These are phyloP conservation scores for Neoniphon sammara DNA, from an alignment of 2,797 vertebrate genomes.

Conservation along the genomic window DNA sequence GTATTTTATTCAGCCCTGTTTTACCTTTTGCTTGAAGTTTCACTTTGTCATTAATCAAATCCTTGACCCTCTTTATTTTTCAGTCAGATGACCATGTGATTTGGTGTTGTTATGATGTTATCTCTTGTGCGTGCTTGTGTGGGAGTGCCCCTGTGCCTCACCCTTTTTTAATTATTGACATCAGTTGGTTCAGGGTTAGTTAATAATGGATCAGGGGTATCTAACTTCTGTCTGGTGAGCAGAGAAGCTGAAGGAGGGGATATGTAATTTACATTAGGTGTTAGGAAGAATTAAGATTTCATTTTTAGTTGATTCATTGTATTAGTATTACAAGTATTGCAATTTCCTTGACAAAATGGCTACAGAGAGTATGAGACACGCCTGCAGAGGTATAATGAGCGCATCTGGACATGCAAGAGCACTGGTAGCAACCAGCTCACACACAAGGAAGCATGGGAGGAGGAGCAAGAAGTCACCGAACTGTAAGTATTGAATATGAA, in stretches of 20 bases:
- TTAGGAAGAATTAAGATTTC: background rate
- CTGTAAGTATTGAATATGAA: conserved; percentile 87
- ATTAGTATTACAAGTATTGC: no score
- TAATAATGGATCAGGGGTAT: conserved; percentile 44
- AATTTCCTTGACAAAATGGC: conserved; percentile 84
- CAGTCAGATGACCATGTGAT: background rate
- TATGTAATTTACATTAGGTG: background rate
- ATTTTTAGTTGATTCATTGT: no score
- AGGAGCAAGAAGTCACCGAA: conserved; percentile 98
- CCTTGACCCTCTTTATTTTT: background rate
- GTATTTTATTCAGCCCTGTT: background rate
- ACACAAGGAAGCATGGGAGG: conserved; percentile 98
- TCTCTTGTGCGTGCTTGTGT: background rate
- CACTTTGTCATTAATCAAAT: background rate
- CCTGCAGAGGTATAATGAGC: conserved; percentile 88
- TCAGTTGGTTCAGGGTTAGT: conserved; percentile 35
- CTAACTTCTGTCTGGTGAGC: background rate
- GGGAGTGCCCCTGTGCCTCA: background rate
- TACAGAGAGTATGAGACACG: conserved; percentile 95
- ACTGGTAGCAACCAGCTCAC: conserved; percentile 98
- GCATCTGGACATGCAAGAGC: conserved; percentile 99
- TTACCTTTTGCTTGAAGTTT: background rate
- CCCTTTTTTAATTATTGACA: conserved; percentile 57
- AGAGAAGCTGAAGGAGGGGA: no score
- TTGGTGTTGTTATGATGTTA: background rate